Evolutionary conservation across 2,797 vertebrate genomes (phyloP), one percentile per base, ranked within the genome.

Genomic region (Phoxinus dragarum): DNA sequence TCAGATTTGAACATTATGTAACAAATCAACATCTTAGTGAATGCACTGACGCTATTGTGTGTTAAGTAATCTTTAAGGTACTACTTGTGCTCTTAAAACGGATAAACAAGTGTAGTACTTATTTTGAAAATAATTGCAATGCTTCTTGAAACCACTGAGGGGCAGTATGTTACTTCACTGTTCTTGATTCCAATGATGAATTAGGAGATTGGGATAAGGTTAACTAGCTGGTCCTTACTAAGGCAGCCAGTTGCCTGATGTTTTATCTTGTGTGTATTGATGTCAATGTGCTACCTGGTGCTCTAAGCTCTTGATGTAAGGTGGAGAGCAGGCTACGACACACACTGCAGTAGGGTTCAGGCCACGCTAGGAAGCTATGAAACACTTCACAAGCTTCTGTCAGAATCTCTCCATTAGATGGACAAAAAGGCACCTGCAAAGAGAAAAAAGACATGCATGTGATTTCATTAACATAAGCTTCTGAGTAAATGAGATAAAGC

Each of bases 331-430:
- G 95, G 88, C 95, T 94, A 34, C 90, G 94, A 88, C 95, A 98
- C 89, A 98, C 96, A 83, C 95, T 92, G 16, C 97, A 96, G 92
- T 98, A 99, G 0, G 98, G 98, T 82, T 97, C 93, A 0, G 98
- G 98, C 98, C 98, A 99, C 0, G 97, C 97, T 81, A 99, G 95
- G 92, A 99, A 99, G 54, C 86, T 84, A 86, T 96, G 96, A 90
- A 98, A 99, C 40, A 96, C 91, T 5, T 94, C 91, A 21, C 95
- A 86, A 0, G 98, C 98, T 72, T 96, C 95, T 79, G 93, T 92
- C 66, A 99, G 95, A 84, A 99, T 93, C 31, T 96, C 93, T 0
- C 93, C 94, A 85, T 96, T 93, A 0, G 94, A 91, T 0, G 97
- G 96, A 86, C 98, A 96, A 93, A 96, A 94, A 0, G 98, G 98